Base-by-base conservation (phyloP, 1,140 invertebrate genomes). In the Chironomus tepperi region DNA sequence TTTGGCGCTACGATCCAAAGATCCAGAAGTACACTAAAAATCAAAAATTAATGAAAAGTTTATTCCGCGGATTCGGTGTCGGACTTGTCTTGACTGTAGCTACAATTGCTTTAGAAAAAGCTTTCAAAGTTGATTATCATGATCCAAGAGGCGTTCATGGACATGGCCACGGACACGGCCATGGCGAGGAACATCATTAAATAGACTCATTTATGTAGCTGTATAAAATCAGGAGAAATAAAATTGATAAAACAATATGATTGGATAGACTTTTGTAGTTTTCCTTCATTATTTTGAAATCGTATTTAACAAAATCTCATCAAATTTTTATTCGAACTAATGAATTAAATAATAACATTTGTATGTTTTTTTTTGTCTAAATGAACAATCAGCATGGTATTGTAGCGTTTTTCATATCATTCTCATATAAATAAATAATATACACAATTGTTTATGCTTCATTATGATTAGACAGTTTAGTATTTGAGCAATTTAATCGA, bases 1-100 rank as follows among this genome's bases (percentile, higher is more conserved):
- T 89, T 0, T 93, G 91, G 91, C 84, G 89, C 19, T 92, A 84
- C 76, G 77, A 88, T 76, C 77, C 77, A 47, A 82, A 84, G 74
- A 74, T 81, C 9, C 47, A 57, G n/a, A 70, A 70, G 19, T 84
- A 84, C 12, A 87, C 84, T 0, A 77, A 81, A 18, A 75, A 73
- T 0, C 21, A 76, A 2, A 81, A 85, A 57, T 57, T 80, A 0
- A 77, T 77, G 7, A 75, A 70, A 3, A 79, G 83, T 16, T 77
- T 88, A 24, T 83, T 85, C 43, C 83, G 87, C 75, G 91, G 90
- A 10, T 84, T 89, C 43, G 85, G 83, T 79, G 80, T 83, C 73
- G 91, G 89, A n/a, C 80, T 91, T 77, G 85, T 80, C 74, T 85
- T 86, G 7, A 87, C 89, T 79, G 75, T 88, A 1, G 78, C 86